Conservation (phyloP, 2,797 vertebrate genomes). For the Erethizon dorsatum region DNA sequence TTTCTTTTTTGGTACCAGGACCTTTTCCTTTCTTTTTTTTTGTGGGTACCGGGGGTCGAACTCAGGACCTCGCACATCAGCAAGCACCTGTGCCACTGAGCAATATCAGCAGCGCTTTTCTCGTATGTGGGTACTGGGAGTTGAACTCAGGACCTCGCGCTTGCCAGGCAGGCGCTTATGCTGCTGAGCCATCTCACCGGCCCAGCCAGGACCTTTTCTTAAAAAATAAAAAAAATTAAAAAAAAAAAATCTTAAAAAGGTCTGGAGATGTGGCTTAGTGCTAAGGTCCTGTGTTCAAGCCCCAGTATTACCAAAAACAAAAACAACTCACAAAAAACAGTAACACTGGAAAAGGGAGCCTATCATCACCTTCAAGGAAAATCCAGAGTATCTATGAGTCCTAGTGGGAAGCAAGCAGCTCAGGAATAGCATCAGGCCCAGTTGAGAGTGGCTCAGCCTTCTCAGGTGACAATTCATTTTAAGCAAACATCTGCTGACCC, state of each 20-base stretch:
- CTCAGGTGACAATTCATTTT: not conserved
- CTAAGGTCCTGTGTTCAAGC: not conserved
- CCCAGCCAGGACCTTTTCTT: not conserved
- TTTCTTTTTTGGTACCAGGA: too few species aligned
- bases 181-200: too few species aligned
- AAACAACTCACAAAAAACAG: not conserved
- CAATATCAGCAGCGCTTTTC: too few species aligned
- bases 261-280: not conserved
- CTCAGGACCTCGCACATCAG: too few species aligned
- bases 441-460: not conserved
- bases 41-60: too few species aligned
- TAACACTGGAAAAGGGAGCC: not conserved
- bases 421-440: not conserved
- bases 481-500: not conserved
- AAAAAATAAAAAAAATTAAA: too few species aligned
- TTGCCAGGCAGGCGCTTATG: too few species aligned
- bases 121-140: too few species aligned
- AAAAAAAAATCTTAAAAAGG: not conserved
- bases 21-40: too few species aligned
- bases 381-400: not conserved
- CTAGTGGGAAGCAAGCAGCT: not conserved
- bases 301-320: not conserved
- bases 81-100: too few species aligned
- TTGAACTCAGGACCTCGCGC: too few species aligned
- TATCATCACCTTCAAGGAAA: not conserved